A percentile compares a stretch with the other conserved stretches of the same genome.
Conservation (phyloP, 2,113 vertebrate species). For the Brachyistius frenatus region DNA sequence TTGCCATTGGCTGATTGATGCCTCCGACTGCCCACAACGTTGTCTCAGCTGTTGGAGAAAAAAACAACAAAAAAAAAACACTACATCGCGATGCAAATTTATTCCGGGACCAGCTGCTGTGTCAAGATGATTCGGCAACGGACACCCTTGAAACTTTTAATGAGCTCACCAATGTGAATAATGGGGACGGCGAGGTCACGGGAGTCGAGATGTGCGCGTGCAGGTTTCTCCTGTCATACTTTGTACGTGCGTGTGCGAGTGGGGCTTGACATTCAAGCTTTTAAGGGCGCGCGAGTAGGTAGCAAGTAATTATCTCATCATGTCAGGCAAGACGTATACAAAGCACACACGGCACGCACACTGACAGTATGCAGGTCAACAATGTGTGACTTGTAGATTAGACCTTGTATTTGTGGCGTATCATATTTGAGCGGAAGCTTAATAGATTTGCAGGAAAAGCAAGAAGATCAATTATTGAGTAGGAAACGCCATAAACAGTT, state of each 20-base stretch:
- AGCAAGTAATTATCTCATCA: slow-evolving; percentile 43
- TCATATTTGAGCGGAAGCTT: slow-evolving; percentile 15
- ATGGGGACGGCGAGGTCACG: slow-evolving; percentile 51
- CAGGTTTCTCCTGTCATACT: background rate
- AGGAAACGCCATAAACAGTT: too few relatives aligned
- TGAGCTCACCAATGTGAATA: slow-evolving; percentile 64
- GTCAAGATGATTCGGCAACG: slow-evolving; percentile 74
- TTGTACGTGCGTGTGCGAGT: slow-evolving; percentile 21
- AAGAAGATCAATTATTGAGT: too few relatives aligned
- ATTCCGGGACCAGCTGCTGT: slow-evolving; percentile 77
- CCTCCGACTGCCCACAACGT: slow-evolving; percentile 39
- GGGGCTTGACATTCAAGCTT: slow-evolving; percentile 33
- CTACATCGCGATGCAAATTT: slow-evolving; percentile 73
- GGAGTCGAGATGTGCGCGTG: slow-evolving; percentile 27
- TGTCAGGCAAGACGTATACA: slow-evolving; percentile 15
- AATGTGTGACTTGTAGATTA: background rate
- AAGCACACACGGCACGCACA: slow-evolving; percentile 1
- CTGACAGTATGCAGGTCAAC: slow-evolving; percentile 12
- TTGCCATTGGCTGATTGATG: slow-evolving; percentile 43
- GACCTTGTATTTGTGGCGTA: slow-evolving; percentile 38
- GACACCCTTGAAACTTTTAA: slow-evolving; percentile 76
- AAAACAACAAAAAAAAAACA: slow-evolving; percentile 2
- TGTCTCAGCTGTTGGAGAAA: slow-evolving; percentile 53
- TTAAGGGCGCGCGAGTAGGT: slow-evolving; percentile 2
- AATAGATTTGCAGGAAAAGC: background rate